A percentile compares a stretch with the other conserved stretches of the same genome.
These are phyloP conservation scores for Dreissena rostriformis DNA, from an alignment of 1,140 invertebrate genomes.

Conservation along the genomic window DNA sequence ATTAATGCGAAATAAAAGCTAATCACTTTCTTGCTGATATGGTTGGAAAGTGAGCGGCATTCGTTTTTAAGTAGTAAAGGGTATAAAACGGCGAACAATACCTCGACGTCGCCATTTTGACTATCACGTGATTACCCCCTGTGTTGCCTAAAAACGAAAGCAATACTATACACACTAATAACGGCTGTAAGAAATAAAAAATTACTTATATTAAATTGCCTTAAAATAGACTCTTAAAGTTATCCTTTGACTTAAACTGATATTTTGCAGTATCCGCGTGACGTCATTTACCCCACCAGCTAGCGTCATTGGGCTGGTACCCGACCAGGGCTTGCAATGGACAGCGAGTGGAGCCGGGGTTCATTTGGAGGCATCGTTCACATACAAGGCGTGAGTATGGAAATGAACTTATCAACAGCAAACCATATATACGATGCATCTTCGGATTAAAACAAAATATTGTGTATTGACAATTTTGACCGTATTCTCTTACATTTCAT, in stretches of 20 bases:
- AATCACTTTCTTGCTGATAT: too few species aligned
- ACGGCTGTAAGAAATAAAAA: background rate
- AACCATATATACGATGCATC: background rate
- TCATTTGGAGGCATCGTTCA: slow-evolving; percentile 26
- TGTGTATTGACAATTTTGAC: background rate
- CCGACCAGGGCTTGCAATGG: slow-evolving; percentile 42
- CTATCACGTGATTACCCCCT: too few species aligned
- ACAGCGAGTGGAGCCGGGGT: slow-evolving; percentile 5
- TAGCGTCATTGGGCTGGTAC: slow-evolving; percentile 4
- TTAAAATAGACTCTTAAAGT: background rate
- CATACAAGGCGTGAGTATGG: slow-evolving; percentile 23
- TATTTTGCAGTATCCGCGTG: slow-evolving; percentile 39
- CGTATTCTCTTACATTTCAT: too few species aligned
- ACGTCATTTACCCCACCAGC: slow-evolving; percentile 26
- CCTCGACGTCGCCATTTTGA: background rate
- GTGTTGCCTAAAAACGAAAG: background rate
- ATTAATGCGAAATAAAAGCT: too few species aligned
- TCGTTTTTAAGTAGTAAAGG: too few species aligned
- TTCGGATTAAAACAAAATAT: background rate
- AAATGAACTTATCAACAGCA: background rate
- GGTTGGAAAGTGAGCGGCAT: too few species aligned
- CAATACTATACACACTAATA: background rate
- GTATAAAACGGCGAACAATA: too few species aligned
- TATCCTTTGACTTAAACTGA: too few species aligned
- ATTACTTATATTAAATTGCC: too few species aligned